Base-by-base conservation (phyloP, 2,888 invertebrate species). In the Caenorhabditis auriculariae region DNA sequence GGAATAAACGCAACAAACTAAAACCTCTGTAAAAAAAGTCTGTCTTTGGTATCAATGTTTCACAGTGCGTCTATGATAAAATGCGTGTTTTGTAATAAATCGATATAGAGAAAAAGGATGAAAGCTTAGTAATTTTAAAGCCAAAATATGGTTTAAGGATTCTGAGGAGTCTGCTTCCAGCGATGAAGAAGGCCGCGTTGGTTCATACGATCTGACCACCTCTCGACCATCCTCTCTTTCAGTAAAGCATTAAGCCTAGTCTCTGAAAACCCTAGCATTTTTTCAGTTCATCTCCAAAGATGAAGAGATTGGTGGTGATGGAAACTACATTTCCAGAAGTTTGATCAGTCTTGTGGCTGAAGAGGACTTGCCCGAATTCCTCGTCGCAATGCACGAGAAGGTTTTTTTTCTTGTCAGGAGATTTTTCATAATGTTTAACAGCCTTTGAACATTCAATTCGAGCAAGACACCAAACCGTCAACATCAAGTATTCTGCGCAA, bases 291-390 rank as follows among this genome's bases (percentile, higher is more conserved):
- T 62, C 23, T 46, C 57, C 23, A 57, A 58, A n/a, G 57, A 62
- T 24, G 57, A 57, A 26, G 62, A 62, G 28, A 47, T 54, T 44
- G 57, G 57, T 27, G 62, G 62, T 27, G 62, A 62, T 54, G 62
- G 62, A 9, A 62, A 62, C 32, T 27, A 39, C 23, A 48, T 62
- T 41, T 57, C 41, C 24, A 49, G 62, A 23, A 62, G 62, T 41
- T 49, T 62, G 32, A 43, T 62, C 44, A 57, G 57, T 15, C 37
- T 62, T 4, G 56, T 62, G 3, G 57, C 62, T 35, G 62, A 62
- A 44, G 62, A 62, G 29, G 62, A 62, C 48, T 21, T 62, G 39
- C 54, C 62, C 26, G 62, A 62, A 32, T 62, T 62, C 38, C 52
- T 62, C 29, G 57, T 56, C 35, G 57, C 62, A 29, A 46, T 62